Conservation (phyloP, 2,113 vertebrate species). For the Podarcis cretensis region DNA sequence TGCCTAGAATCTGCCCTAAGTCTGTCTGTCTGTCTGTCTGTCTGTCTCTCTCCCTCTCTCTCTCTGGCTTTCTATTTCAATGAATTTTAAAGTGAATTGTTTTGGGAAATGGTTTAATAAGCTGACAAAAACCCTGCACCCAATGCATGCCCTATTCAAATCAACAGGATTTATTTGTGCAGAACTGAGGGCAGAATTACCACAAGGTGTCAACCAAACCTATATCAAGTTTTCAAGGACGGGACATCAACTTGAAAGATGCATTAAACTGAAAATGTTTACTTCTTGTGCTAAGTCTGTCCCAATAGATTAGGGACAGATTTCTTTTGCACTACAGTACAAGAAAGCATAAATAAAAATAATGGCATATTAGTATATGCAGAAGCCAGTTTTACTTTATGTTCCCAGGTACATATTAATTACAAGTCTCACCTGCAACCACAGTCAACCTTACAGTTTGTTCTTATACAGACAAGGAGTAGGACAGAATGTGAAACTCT, state of each 20-base stretch:
- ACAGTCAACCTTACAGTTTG: neutral
- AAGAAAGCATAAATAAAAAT: slow-evolving; percentile 11
- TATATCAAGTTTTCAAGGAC: slow-evolving; percentile 21
- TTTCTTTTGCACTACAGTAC: neutral
- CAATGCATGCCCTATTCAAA: neutral
- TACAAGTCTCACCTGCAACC: slow-evolving; percentile 12
- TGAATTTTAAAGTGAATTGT: neutral
- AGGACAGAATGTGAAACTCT: slow-evolving; percentile 43
- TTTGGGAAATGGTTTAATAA: neutral
- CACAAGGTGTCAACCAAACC: neutral
- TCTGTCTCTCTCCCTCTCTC: no score
- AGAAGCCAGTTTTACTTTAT: neutral
- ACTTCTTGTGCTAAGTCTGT: neutral
- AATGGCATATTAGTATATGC: neutral
- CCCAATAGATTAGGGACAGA: neutral
- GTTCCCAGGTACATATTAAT: neutral
- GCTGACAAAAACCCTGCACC: neutral
- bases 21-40: no score
- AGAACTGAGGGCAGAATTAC: neutral
- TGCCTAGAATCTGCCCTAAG: neutral
- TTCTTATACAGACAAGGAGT: slow-evolving; percentile 18
- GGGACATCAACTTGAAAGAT: neutral
- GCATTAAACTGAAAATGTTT: neutral
- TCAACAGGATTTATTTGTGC: neutral
- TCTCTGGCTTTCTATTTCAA: neutral